These are phyloP conservation scores for Arenaria interpres DNA, from an alignment of 2,113 vertebrate genomes.

Conservation along the genomic window DNA sequence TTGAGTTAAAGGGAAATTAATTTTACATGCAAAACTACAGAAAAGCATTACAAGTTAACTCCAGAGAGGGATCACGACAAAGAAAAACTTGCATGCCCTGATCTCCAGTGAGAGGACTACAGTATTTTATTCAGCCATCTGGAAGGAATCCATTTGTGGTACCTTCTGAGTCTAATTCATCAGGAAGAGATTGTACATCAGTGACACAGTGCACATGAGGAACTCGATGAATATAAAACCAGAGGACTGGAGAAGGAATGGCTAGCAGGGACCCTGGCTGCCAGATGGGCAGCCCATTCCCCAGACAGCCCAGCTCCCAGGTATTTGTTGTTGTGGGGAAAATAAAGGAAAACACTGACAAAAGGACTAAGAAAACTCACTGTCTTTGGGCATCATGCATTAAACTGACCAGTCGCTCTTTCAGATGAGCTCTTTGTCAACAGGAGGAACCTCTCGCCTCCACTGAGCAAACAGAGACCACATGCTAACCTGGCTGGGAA, in stretches of 20 bases:
- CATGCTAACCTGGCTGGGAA: background rate
- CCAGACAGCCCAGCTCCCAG: background rate
- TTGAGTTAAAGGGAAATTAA: conserved; percentile 46
- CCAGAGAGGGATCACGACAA: conserved; percentile 9
- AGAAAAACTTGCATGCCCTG: background rate
- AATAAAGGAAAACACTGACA: background rate
- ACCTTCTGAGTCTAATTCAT: conserved; percentile 49
- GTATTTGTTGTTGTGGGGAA: background rate
- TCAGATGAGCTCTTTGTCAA: background rate
- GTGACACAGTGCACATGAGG: background rate
- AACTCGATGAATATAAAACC: background rate
- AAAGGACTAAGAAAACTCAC: background rate
- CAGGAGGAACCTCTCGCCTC: background rate
- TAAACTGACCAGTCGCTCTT: background rate
- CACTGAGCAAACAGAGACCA: background rate
- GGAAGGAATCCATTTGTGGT: conserved; percentile 54
- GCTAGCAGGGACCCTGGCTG: background rate
- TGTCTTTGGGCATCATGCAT: background rate
- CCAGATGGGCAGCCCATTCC: background rate
- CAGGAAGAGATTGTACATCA: conserved; percentile 11
- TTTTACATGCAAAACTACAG: conserved; percentile 28
- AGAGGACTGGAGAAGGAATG: background rate
- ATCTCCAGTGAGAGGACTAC: conserved; percentile 9
- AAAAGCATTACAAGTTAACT: conserved; percentile 23
- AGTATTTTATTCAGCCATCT: conserved; percentile 50